Evolutionary conservation across 2,113 vertebrate species (phyloP).

Genomic region (Eidolon helvum): DNA sequence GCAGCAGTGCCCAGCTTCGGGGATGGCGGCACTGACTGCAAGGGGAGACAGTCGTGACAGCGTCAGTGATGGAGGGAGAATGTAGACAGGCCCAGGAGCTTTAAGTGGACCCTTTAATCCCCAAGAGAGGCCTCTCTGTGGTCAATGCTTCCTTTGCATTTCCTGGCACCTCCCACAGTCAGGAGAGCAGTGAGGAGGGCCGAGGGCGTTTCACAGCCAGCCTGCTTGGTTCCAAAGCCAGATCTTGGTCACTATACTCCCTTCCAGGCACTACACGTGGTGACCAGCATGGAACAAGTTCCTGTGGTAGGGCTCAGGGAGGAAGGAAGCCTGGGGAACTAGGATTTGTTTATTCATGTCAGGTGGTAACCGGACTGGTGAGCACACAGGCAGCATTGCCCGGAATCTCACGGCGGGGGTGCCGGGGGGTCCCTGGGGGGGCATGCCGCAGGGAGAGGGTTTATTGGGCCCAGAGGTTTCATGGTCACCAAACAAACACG

Average conservation of each 20-base stretch:
- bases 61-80: not conserved
- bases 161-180: not conserved
- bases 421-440: too few species aligned
- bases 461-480: not conserved
- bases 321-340: not conserved
- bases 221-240: too few species aligned
- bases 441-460: too few species aligned
- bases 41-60: not conserved
- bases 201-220: not conserved
- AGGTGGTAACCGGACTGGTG: not conserved
- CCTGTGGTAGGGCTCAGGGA: not conserved
- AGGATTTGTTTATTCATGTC: not conserved
- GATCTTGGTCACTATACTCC: not conserved
- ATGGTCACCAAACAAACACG: not conserved
- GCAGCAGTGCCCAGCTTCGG: too few species aligned
- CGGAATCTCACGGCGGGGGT: not conserved
- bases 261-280: too few species aligned
- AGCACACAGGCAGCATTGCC: not conserved
- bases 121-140: too few species aligned
- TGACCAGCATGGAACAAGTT: not conserved
- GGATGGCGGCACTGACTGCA: too few species aligned
- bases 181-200: not conserved
- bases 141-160: not conserved
- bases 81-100: not conserved
- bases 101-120: too few species aligned